These are phyloP conservation scores for Gambelia wislizenii DNA, from an alignment of 2,797 vertebrate species.

Conservation along the genomic window DNA sequence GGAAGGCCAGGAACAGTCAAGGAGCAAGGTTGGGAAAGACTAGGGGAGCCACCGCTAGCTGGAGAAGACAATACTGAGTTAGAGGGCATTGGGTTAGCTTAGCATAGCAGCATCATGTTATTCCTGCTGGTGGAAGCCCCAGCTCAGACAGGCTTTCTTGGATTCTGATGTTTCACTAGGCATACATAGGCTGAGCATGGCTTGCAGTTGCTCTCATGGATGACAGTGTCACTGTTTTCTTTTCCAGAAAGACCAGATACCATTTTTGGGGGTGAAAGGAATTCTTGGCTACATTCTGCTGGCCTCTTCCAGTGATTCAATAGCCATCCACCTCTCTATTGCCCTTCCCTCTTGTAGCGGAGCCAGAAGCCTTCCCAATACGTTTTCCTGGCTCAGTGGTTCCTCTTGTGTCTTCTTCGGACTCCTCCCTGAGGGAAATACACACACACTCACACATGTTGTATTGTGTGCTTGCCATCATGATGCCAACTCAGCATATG, in stretches of 20 bases:
- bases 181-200: background rate
- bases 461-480: background rate
- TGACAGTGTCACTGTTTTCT: background rate
- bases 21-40: too few species aligned
- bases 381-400: background rate
- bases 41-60: background rate
- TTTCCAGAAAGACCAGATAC: background rate
- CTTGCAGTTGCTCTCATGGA: background rate
- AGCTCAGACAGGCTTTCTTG: background rate
- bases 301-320: background rate
- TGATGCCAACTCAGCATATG: slow-evolving; percentile 16
- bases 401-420: background rate
- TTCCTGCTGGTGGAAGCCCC: background rate
- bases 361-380: background rate
- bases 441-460: background rate
- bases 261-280: background rate
- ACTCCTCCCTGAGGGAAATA: background rate
- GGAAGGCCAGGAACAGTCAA: background rate
- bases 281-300: background rate
- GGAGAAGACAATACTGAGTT: background rate
- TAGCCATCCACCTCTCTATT: background rate
- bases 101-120: background rate
- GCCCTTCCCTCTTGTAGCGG: background rate
- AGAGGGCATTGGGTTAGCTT: background rate
- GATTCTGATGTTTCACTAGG: background rate